Evolutionary conservation across 2,888 invertebrate species (phyloP).

Genomic region (Julus scandinavius): DNA sequence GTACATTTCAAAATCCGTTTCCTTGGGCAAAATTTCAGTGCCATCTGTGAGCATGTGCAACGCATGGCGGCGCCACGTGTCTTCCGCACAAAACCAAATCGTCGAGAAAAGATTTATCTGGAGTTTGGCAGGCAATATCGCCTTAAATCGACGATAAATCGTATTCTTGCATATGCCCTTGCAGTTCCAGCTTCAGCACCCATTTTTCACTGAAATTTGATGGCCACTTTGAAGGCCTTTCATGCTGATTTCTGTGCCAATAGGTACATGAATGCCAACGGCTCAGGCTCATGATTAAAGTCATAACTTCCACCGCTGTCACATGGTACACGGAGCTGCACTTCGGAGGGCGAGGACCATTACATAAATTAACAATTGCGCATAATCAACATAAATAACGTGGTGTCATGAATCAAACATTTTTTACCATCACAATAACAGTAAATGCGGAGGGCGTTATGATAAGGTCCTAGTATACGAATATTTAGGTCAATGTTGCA

Average conservation of each 20-base stretch:
- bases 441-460: conserved; percentile 7
- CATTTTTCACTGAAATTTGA: conserved; percentile 7
- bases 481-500: neutral
- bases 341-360: neutral
- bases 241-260: conserved; percentile 10
- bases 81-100: neutral
- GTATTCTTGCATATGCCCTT: neutral
- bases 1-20: too few species aligned
- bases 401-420: neutral
- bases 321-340: neutral
- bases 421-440: neutral
- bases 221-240: conserved; percentile 18
- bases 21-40: too few species aligned
- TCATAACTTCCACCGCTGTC: neutral
- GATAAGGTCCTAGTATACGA: neutral
- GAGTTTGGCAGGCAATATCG: neutral
- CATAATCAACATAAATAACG: conserved; percentile 18
- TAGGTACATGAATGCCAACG: conserved; percentile 13
- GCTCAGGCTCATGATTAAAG: conserved; percentile 9
- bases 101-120: conserved; percentile 8
- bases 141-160: conserved; percentile 18
- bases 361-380: conserved; percentile 18
- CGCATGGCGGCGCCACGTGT: neutral
- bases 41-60: too few species aligned
- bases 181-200: neutral